Percentiles rank a stretch among this genome's conserved stretches.
Conservation (phyloP, 2,113 vertebrate species). For the Dipodomys stephensi region DNA sequence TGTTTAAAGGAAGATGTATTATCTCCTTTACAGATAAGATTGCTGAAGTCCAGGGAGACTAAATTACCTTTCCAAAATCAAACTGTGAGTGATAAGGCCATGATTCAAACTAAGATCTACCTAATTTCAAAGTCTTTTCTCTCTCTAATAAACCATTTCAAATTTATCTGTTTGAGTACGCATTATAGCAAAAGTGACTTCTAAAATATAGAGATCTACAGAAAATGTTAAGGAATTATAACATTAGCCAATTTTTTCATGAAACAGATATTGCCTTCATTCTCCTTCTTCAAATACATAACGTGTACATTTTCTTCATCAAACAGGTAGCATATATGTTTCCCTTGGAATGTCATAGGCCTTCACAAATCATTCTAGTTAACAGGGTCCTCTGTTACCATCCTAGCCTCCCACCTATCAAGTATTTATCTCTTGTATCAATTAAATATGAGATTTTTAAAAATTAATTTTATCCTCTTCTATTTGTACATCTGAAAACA, state of each 20-base stretch:
- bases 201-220: slow-evolving; percentile 10
- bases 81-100: background rate
- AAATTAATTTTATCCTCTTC: slow-evolving; percentile 13
- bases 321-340: background rate
- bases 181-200: slow-evolving; percentile 3
- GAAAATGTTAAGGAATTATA: background rate
- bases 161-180: background rate
- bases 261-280: slow-evolving; percentile 42
- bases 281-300: background rate
- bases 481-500: slow-evolving; percentile 1
- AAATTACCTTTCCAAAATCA: slow-evolving; percentile 35
- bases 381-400: background rate
- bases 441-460: background rate
- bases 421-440: background rate
- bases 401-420: background rate
- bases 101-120: background rate
- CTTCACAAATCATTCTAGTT: background rate
- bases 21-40: background rate
- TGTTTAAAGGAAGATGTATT: slow-evolving; percentile 10
- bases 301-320: slow-evolving; percentile 13
- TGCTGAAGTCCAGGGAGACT: background rate
- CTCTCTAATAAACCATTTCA: background rate
- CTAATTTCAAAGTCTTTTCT: slow-evolving; percentile 11
- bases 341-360: background rate
- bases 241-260: slow-evolving; percentile 18